phyloP scores from a whole-genome alignment of 2,113 vertebrate species.

The Anseranas semipalmata region DNA sequence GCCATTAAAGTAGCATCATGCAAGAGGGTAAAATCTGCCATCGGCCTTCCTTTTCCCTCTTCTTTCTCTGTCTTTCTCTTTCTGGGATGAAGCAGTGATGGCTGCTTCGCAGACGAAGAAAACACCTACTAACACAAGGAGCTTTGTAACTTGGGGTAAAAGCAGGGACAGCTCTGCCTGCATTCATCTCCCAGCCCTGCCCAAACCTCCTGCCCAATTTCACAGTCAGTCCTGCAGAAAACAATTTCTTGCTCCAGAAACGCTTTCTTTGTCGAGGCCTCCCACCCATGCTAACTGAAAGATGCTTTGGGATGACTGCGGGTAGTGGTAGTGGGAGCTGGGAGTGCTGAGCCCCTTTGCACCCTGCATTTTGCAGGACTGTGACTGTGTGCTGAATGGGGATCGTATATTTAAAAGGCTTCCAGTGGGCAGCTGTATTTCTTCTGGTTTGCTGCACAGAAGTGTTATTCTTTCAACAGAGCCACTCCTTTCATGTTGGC shows the following conservation, averaged over 20 bases:
- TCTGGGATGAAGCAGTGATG: neutral
- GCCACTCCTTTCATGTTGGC: neutral
- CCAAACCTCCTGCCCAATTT: neutral
- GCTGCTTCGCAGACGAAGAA: neutral
- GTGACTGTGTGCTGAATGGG: neutral
- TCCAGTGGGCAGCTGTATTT: neutral
- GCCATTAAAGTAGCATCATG: neutral
- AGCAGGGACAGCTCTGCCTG: neutral
- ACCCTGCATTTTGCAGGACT: accelerated
- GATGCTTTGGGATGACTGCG: neutral
- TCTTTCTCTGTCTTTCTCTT: neutral
- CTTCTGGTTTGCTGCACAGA: conserved; percentile 40
- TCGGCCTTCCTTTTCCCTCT: neutral
- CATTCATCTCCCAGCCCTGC: neutral
- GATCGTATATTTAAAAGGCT: neutral
- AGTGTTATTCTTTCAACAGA: neutral
- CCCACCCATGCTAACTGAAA: too few relatives aligned
- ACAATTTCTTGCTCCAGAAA: neutral
- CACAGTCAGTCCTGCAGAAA: neutral
- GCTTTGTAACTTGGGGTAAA: neutral
- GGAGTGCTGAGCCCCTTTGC: neutral
- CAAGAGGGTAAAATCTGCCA: neutral
- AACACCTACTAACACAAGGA: neutral
- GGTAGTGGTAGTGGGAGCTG: neutral
- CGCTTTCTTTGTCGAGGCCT: neutral